Conservation (phyloP, 1,140 invertebrate species). For the Planococcus citri region DNA sequence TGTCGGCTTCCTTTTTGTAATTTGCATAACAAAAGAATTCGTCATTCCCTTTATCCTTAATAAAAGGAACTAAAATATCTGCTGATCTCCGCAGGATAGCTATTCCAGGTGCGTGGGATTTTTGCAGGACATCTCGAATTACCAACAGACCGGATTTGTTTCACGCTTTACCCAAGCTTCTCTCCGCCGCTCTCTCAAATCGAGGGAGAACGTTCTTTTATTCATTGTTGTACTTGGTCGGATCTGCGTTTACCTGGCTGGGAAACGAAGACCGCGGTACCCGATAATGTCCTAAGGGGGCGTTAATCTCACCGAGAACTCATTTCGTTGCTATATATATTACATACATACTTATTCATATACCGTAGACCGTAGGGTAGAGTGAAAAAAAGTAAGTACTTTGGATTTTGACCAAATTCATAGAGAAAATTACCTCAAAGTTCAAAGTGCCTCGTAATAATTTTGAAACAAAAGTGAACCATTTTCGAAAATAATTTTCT, state of each 20-base stretch:
- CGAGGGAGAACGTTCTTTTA: neutral
- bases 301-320: conserved; percentile 11
- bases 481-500: no score
- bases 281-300: conserved; percentile 5
- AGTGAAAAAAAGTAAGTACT: no score
- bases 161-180: conserved; percentile 9
- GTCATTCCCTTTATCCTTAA: neutral
- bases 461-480: no score
- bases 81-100: conserved; percentile 18
- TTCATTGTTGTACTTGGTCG: conserved; percentile 1
- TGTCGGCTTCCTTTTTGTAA: conserved; percentile 14
- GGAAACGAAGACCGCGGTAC: no score
- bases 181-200: no score
- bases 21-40: conserved; percentile 19
- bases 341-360: no score
- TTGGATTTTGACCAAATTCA: no score
- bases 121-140: conserved; percentile 20
- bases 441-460: no score
- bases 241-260: no score
- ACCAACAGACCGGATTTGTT: conserved; percentile 19
- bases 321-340: neutral
- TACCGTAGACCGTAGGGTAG: no score
- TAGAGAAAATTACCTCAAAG: no score
- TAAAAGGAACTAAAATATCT: conserved; percentile 20
- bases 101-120: conserved; percentile 18